phyloP scores from a whole-genome alignment of 2,888 invertebrate species.

The Syrphus vitripennis region DNA sequence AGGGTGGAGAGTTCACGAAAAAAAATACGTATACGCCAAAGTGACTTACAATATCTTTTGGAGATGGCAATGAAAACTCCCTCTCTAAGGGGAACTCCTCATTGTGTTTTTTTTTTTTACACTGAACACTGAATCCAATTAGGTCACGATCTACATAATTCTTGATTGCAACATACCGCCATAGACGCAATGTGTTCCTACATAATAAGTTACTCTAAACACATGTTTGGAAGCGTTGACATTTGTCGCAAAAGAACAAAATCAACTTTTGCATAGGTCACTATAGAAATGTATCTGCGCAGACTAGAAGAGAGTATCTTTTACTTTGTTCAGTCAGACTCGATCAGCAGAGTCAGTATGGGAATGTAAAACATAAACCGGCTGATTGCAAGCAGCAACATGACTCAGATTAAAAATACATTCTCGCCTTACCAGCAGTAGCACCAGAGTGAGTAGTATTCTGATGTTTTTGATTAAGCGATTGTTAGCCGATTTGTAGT shows the following conservation, averaged over 20 bases:
- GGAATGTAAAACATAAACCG: conserved; percentile 16
- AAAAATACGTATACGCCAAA: conserved; percentile 48
- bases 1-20: conserved; percentile 2
- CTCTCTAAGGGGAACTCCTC: conserved; percentile 35
- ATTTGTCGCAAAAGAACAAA: conserved; percentile 39
- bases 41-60: conserved; percentile 8
- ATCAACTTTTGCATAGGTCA: conserved; percentile 54
- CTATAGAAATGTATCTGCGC: not conserved
- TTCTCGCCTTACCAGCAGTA: not conserved
- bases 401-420: conserved; percentile 44
- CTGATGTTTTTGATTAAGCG: conserved; percentile 29
- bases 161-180: conserved; percentile 1
- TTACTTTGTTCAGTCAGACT: not conserved
- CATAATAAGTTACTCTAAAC: conserved; percentile 1
- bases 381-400: conserved; percentile 31
- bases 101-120: not conserved
- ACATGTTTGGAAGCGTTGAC: conserved; percentile 39
- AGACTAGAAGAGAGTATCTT: conserved; percentile 1
- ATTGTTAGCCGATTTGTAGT: conserved; percentile 33
- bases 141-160: conserved; percentile 55
- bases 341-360: conserved; percentile 8
- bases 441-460: not conserved
- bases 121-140: conserved; percentile 6
- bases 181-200: not conserved
- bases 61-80: not conserved